Evolutionary conservation across 2,888 invertebrate genomes (phyloP), one percentile per base, ranked within the genome.

Genomic region (Antitype chi): DNA sequence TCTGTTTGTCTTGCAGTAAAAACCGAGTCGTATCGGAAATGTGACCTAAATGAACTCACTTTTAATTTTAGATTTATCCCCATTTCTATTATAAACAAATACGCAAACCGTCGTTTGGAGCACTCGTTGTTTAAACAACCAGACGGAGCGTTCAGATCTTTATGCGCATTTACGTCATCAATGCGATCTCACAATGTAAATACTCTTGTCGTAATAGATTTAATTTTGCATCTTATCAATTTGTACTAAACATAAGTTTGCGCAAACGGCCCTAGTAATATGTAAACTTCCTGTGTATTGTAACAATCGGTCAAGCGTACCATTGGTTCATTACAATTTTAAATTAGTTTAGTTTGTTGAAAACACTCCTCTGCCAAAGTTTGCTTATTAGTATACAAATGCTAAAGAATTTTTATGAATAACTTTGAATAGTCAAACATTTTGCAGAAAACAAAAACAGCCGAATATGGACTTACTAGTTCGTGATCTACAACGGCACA

Each of bases 301-400:
- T 78, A 87, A 85, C 85, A 91, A 82, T 87, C 89, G 88, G 89
- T 91, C 91, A 90, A 90, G 91, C 92, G 88, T 89, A 80, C 71
- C 85, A 85, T 84, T 76, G 64, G 80, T 84, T 89, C 85, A 92
- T 92, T 92, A 90, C 81, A 91, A 93, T 90, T 93, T 89, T 85
- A 91, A 92, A 91, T 91, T 73, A 68, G 81, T 78, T 80, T 63
- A 68, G 63, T 82, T 82, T 85, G 82, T 74, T 80, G 38, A 66
- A 78, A 83, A 80, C 60, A 66, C 74, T 74, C 60, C 70, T 80
- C 13, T 13, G 57, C 2, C 15, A 70, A 70, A 71, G 57, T 70
- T 70, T 67, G 62, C 28, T 49, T 84, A 64, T 66, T 74, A 70
- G 20, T 71, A 28, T 28, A 49, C 63, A 25, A 75, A 68, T 80